phyloP scores from a whole-genome alignment of 2,888 invertebrate species.

The Lycia hirtaria region DNA sequence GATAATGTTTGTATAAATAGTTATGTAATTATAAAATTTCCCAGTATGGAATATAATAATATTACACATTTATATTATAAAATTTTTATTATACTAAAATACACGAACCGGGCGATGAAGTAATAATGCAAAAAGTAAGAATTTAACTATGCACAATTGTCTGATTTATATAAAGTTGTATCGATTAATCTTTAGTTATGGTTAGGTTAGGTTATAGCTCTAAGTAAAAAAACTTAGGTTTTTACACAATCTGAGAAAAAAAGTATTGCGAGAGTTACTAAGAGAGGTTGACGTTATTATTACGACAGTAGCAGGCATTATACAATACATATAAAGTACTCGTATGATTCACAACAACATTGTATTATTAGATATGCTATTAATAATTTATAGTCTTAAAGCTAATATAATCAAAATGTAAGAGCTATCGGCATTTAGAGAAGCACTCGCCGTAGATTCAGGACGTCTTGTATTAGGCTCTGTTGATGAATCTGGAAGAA shows the following conservation, averaged over 20 bases:
- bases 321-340: conserved; percentile 7
- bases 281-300: not conserved
- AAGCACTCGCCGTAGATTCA: conserved; percentile 54
- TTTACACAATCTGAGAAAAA: not conserved
- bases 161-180: not conserved
- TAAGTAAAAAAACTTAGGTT: not conserved
- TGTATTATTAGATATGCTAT: too few relatives aligned
- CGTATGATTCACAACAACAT: too few relatives aligned
- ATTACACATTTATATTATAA: not conserved
- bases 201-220: not conserved
- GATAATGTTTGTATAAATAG: not conserved
- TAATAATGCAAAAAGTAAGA: not conserved
- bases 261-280: too few relatives aligned
- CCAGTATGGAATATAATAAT: not conserved
- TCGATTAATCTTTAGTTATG: not conserved
- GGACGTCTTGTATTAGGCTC: conserved; percentile 45
- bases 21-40: not conserved
- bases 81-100: too few relatives aligned
- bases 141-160: too few relatives aligned
- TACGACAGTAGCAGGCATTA: conserved; percentile 27
- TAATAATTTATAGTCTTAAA: not conserved
- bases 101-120: conserved; percentile 29
- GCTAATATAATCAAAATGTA: conserved; percentile 1
- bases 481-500: conserved; percentile 52
- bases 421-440: conserved; percentile 44